Base-by-base conservation (phyloP, 2,797 vertebrate species). In the Coregonus sp. region DNA sequence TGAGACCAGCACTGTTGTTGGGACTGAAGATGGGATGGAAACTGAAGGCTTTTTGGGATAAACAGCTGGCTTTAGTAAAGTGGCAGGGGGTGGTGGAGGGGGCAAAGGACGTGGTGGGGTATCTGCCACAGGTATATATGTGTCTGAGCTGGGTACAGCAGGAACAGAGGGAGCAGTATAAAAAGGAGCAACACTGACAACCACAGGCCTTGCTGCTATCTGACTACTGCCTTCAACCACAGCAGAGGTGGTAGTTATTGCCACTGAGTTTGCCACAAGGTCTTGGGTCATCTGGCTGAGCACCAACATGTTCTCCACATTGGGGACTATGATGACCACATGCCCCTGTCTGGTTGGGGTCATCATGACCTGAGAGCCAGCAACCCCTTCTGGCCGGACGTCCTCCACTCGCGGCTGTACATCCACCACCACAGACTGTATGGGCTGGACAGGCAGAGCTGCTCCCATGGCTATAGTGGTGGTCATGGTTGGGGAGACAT, bases 311-410 rank as follows among this genome's bases (percentile, higher is more conserved):
- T 88, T 91, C 87, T 95, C 92, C 37, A 76, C 83, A 89, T 93
- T 95, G 80, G 95, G 90, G 40, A 97, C 90, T 84, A 89, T 93
- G 80, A 95, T 90, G 29, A 93, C 84, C 75, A 92, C 73, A 89
- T 94, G 93, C 52, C 93, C 93, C 68, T 90, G 86, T 82, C 84
- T 89, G 54, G 87, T 84, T 86, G 89, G 93, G 81, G 81, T 93
- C 73, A 91, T 93, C 73, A 91, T 89, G 29, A 88, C 70, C 74
- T 92, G 89, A 82, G 91, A 82, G 79, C 86, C 80, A 85, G 80
- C 80, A 14, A 73, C 66, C 81, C 72, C 77, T 79, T 80, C 67
- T 73, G 81, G 56, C 9, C 56, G 86, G 29, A 85, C 87, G 35
- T 87, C 82, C 73, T 91, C 86, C 80, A 92, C 89, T 84, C 82